Evolutionary conservation across 2,888 invertebrate species (phyloP), one percentile per base, ranked within the genome.

Genomic region (Ernsta delagoae): DNA sequence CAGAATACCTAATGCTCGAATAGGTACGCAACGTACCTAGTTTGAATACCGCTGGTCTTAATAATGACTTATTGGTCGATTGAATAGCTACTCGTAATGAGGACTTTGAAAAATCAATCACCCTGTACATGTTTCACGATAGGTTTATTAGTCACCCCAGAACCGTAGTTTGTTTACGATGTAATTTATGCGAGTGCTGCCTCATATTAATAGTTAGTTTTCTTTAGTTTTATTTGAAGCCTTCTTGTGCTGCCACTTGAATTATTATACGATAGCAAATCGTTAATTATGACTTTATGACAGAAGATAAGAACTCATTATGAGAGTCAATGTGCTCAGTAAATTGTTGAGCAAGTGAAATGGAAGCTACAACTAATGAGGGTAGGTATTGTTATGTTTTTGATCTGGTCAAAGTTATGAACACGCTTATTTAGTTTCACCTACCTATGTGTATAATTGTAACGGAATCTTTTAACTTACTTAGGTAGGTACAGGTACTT

Each of bases 71-170:
- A 68, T 68, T 68, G 68, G 62, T 57, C 68, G 68, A 68, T 68
- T 68, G 61, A 68, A 68, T 62, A 62, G 68, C 68, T 68, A 68
- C 68, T 68, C 68, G 62, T 62, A 68, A 68, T 68, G 62, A 68
- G 68, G 62, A 62, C 57, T 57, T 68, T 57, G 57, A 68, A 67
- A 68, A 68, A 68, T 68, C 62, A 68, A 68, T 68, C 68, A 62
- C 48, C 48, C 34, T 57, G 62, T 57, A 43, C 62, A 68, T 68
- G 56, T 62, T 62, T 68, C 68, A 68, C 56, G 68, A 68, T 68
- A 57, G 68, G 68, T 68, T 62, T 67, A 67, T 67, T 54, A 62
- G 61, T 67, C 67, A 61, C 67, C 67, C 67, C 67, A 61, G 56
- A 67, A 48, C 67, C 50, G 24, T 34, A 50, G 59, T 53, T 24